phyloP scores from a whole-genome alignment of 1,140 invertebrate genomes.

The Ridgeia piscesae region DNA sequence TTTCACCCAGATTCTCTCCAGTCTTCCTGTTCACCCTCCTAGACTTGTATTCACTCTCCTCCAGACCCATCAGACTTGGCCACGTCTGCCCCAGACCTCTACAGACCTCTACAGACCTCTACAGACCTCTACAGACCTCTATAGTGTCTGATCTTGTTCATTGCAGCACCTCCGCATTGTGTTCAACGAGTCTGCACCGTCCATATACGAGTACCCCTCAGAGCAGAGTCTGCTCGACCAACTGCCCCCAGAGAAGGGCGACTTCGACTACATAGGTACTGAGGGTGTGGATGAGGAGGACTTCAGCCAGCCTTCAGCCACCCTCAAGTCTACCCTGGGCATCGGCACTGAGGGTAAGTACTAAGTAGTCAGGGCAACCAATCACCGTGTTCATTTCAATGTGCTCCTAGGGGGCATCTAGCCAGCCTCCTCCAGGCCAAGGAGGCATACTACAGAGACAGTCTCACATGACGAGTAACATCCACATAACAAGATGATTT shows the following conservation, averaged over 20 bases:
- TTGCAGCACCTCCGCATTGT: slow-evolving; percentile 1
- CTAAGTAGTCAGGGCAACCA: neutral
- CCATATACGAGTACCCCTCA: slow-evolving; percentile 17
- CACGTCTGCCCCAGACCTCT: no score
- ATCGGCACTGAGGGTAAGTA: neutral
- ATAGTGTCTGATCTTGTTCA: neutral
- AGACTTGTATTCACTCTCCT: no score
- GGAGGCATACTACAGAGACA: neutral
- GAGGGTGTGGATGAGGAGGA: neutral
- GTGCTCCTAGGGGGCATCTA: no score
- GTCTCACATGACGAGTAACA: no score
- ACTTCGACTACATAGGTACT: neutral
- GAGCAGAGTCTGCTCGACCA: slow-evolving; percentile 3
- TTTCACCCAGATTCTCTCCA: no score
- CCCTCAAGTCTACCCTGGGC: neutral
- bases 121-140: no score
- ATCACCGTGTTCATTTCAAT: no score
- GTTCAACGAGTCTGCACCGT: neutral
- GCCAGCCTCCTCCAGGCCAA: neutral
- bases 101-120: no score
- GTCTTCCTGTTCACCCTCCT: no score
- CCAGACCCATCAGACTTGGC: no score
- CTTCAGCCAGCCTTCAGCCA: neutral
- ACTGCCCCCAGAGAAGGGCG: slow-evolving; percentile 3
- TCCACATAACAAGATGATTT: neutral